A percentile compares a stretch with the other conserved stretches of the same genome.
Conservation (phyloP, 2,113 vertebrate genomes). For the Cercocebus atys region DNA sequence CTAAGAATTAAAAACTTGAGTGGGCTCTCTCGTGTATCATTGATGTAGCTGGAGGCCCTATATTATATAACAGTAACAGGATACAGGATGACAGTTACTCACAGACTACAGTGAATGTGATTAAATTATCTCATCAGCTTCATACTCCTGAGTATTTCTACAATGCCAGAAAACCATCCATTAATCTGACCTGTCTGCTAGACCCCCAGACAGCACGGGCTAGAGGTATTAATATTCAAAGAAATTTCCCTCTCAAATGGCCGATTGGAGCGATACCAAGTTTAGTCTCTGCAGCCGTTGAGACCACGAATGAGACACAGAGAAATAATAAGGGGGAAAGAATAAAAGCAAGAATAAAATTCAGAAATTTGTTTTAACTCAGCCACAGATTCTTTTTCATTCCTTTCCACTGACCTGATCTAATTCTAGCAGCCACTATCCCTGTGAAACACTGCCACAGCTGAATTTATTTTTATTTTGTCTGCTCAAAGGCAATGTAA, state of each 20-base stretch:
- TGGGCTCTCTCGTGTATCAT: background rate
- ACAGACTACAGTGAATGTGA: slow-evolving; percentile 61
- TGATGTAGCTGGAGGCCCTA: slow-evolving; percentile 1
- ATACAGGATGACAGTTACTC: slow-evolving; percentile 68
- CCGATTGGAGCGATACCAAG: slow-evolving; percentile 53
- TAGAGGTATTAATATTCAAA: slow-evolving; percentile 41
- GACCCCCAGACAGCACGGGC: slow-evolving; percentile 11
- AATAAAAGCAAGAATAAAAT: slow-evolving; percentile 50
- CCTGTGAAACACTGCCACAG: slow-evolving; percentile 75
- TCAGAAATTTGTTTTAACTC: slow-evolving; percentile 64
- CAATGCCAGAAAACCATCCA: slow-evolving; percentile 47
- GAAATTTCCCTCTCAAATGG: slow-evolving; percentile 46
- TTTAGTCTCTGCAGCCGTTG: background rate
- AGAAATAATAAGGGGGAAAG: slow-evolving; percentile 30
- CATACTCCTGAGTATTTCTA: slow-evolving; percentile 56
- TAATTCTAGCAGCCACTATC: slow-evolving; percentile 70
- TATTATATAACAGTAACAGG: slow-evolving; percentile 63
- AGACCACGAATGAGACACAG: background rate
- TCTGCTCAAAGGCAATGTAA: slow-evolving; percentile 74
- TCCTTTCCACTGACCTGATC: slow-evolving; percentile 74
- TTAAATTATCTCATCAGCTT: slow-evolving; percentile 74
- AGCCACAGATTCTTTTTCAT: slow-evolving; percentile 47
- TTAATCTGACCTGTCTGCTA: slow-evolving; percentile 64
- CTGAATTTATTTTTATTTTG: slow-evolving; percentile 80
- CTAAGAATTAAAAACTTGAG: background rate